A percentile compares a stretch with the other conserved stretches of the same genome.
phyloP scores from a whole-genome alignment of 2,113 vertebrate genomes.

The Meriones unguiculatus region DNA sequence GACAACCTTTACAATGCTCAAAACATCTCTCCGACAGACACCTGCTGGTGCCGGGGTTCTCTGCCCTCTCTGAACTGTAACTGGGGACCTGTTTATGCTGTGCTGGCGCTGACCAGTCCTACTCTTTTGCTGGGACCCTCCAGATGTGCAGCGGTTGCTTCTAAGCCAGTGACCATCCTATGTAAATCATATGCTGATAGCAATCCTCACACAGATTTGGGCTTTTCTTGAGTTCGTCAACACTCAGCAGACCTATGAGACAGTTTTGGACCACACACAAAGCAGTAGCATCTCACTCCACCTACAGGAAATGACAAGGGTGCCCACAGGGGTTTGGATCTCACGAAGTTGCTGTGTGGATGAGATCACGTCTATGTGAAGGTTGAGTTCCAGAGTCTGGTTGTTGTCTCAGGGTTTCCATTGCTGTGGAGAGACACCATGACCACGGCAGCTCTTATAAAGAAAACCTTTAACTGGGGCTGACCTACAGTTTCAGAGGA shows the following conservation, averaged over 20 bases:
- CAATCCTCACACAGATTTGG: neutral
- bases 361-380: neutral
- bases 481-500: neutral
- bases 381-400: neutral
- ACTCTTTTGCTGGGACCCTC: neutral
- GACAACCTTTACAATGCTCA: too few relatives aligned
- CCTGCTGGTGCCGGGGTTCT: accelerated
- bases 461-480: neutral
- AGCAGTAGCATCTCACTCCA: neutral
- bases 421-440: neutral
- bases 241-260: neutral
- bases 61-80: neutral
- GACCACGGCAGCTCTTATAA: neutral
- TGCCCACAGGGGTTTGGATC: neutral
- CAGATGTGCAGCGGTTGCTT: neutral
- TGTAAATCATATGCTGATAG: neutral
- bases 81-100: neutral
- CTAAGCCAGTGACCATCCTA: neutral
- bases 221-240: neutral
- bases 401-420: neutral
- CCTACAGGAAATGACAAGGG: neutral
- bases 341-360: neutral
- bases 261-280: neutral
- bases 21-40: neutral
- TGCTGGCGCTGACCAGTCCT: neutral